Evolutionary conservation across 1,140 invertebrate species (phyloP).

Genomic region (Steinernema khuongi): DNA sequence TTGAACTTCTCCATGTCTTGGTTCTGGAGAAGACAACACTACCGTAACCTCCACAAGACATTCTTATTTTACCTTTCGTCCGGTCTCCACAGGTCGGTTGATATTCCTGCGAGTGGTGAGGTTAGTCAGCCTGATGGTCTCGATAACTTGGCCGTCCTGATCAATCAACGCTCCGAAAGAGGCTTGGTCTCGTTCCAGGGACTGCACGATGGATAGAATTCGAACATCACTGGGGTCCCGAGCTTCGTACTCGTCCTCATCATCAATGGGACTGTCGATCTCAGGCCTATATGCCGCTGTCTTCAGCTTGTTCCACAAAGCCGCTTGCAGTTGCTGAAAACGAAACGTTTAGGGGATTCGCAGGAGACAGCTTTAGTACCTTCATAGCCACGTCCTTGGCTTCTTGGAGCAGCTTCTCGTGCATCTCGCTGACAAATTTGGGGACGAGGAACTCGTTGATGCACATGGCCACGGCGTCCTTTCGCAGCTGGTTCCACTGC

Average conservation of each 20-base stretch:
- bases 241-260: constrained; percentile 73
- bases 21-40: constrained; percentile 21
- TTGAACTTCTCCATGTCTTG: constrained; percentile 58
- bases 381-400: constrained; percentile 79
- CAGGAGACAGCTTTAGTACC: constrained; percentile 53
- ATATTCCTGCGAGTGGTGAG: constrained; percentile 75
- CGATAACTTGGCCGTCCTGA: constrained; percentile 81
- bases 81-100: constrained; percentile 69
- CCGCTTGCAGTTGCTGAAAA: background rate
- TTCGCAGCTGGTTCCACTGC: constrained; percentile 86
- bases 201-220: constrained; percentile 80
- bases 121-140: constrained; percentile 79
- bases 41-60: background rate
- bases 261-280: constrained; percentile 57
- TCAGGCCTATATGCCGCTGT: background rate
- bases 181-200: constrained; percentile 76
- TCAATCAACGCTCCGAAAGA: constrained; percentile 81
- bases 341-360: constrained; percentile 9
- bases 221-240: constrained; percentile 74
- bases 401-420: constrained; percentile 74
- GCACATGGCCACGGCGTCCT: constrained; percentile 79
- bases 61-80: constrained; percentile 65
- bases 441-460: constrained; percentile 81
- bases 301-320: constrained; percentile 8
- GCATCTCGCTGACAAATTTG: constrained; percentile 79